Conservation (phyloP, 2,113 vertebrate genomes). For the Casuarius casuarius region DNA sequence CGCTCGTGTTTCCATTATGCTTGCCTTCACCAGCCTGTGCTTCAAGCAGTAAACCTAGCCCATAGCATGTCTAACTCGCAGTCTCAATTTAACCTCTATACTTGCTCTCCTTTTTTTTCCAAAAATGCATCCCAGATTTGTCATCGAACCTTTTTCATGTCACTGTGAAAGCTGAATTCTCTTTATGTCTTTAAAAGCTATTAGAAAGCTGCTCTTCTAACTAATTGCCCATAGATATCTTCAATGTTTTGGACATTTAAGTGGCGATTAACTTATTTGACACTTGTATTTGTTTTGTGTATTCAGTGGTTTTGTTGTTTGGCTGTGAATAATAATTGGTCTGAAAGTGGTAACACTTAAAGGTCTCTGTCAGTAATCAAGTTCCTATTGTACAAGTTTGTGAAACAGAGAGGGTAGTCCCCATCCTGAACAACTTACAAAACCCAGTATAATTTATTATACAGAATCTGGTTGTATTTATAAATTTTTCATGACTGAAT, state of each 20-base stretch:
- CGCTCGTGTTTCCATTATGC: not conserved
- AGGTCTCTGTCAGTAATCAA: not conserved
- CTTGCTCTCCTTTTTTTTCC: not conserved
- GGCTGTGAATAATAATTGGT: not conserved
- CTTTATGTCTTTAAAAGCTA: not conserved
- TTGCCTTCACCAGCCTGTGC: not conserved
- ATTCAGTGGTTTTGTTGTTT: not conserved
- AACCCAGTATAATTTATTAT: not conserved
- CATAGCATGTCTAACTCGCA: not conserved
- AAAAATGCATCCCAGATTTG: not conserved
- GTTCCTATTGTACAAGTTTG: not conserved
- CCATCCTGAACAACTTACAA: not conserved
- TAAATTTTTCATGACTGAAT: not conserved
- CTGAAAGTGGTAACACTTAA: not conserved
- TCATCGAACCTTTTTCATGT: not conserved
- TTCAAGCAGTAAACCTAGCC: not conserved
- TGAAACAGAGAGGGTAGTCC: not conserved
- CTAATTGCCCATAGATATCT: fast-evolving
- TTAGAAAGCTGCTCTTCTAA: not conserved
- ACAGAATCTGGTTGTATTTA: not conserved
- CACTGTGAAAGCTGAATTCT: not conserved
- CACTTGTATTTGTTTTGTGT: not conserved
- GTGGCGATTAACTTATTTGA: not conserved
- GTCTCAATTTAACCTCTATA: not conserved
- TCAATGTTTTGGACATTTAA: not conserved